A percentile compares a stretch with the other conserved stretches of the same genome.
Conservation (phyloP, 2,113 vertebrate genomes). For the Stigmatopora nigra region DNA sequence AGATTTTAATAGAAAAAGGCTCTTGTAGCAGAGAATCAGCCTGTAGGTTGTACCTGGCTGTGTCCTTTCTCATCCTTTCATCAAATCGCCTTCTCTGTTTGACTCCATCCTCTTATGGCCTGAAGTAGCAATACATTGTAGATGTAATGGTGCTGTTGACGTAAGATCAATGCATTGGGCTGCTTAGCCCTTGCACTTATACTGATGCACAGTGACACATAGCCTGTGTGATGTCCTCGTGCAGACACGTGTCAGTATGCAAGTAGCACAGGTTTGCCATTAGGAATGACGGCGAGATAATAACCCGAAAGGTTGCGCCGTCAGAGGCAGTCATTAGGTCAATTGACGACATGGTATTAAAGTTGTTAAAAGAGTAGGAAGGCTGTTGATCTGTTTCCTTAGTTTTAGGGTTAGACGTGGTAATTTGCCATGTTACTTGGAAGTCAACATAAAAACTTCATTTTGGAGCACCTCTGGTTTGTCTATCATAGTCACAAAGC, state of each 20-base stretch:
- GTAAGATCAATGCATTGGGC: conserved; percentile 68
- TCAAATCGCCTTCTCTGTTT: conserved; percentile 8
- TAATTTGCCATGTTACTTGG: no score
- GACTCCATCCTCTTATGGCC: conserved; percentile 26
- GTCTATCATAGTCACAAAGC: no score
- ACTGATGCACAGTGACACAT: conserved; percentile 41
- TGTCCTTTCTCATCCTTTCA: conserved; percentile 49
- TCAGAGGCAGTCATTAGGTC: background rate
- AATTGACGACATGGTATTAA: no score
- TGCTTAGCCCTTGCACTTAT: conserved; percentile 48
- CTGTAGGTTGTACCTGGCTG: conserved; percentile 38
- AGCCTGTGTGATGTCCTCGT: conserved; percentile 21
- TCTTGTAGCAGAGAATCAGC: conserved; percentile 29
- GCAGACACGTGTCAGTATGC: conserved; percentile 15
- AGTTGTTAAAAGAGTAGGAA: no score
- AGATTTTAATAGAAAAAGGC: no score
- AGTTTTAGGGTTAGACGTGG: no score
- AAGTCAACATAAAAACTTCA: no score
- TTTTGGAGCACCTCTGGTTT: no score
- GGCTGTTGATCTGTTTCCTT: no score
- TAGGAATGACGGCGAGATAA: conserved; percentile 7
- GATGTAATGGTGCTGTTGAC: conserved; percentile 64
- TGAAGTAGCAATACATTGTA: conserved; percentile 57
- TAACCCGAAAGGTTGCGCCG: background rate
- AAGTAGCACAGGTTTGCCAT: conserved; percentile 2